Conservation (phyloP, 2,888 invertebrate species). For the Nasonovia ribisnigri region DNA sequence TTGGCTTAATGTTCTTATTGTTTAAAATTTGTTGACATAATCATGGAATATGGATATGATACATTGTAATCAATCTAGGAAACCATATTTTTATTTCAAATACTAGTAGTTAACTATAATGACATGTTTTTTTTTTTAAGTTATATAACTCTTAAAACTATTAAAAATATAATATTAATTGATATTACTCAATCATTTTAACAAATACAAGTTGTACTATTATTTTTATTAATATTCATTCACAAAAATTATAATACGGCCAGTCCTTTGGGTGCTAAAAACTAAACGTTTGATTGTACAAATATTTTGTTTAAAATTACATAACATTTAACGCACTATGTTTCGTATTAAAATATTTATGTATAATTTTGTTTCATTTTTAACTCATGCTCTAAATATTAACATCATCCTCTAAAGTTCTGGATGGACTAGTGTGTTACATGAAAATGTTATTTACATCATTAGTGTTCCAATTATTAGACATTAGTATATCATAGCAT, state of each 20-base stretch:
- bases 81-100: slow-evolving; percentile 58
- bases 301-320: slow-evolving; percentile 63
- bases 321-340: slow-evolving; percentile 60
- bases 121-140: slow-evolving; percentile 51
- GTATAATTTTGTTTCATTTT: slow-evolving; percentile 54
- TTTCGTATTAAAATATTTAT: slow-evolving; percentile 55
- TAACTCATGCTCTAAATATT: slow-evolving; percentile 50
- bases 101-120: slow-evolving; percentile 59
- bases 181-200: slow-evolving; percentile 59
- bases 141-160: slow-evolving; percentile 53
- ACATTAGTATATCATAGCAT: slow-evolving; percentile 55
- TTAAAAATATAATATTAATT: slow-evolving; percentile 59
- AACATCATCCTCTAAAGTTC: slow-evolving; percentile 61
- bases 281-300: slow-evolving; percentile 64
- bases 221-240: slow-evolving; percentile 64
- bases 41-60: background rate
- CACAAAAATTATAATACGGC: slow-evolving; percentile 63
- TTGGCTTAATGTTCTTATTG: background rate
- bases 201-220: slow-evolving; percentile 64
- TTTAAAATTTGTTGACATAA: background rate
- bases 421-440: slow-evolving; percentile 65
- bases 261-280: slow-evolving; percentile 63
- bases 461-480: slow-evolving; percentile 62
- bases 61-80: slow-evolving; percentile 24
- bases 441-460: slow-evolving; percentile 63